A percentile compares a stretch with the other conserved stretches of the same genome.
phyloP scores from a whole-genome alignment of 2,113 vertebrate species.

The Neogobius melanostomus region DNA sequence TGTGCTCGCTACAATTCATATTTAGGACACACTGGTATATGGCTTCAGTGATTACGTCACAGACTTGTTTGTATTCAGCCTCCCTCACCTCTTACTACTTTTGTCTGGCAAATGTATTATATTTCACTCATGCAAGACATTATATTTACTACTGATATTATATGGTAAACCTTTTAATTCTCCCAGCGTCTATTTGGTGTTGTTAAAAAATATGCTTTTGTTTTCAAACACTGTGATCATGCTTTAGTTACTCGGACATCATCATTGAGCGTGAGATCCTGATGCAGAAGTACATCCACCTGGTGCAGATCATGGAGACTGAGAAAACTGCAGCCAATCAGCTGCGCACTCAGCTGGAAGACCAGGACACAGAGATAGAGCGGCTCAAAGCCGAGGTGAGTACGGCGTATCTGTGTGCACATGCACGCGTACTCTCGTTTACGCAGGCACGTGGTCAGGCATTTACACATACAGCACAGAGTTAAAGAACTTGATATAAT shows the following conservation, averaged over 20 bases:
- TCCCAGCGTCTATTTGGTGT: not conserved
- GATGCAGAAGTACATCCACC: constrained; percentile 98
- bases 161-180: not conserved
- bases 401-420: constrained; percentile 23
- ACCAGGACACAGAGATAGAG: constrained; percentile 96
- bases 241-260: constrained; percentile 89
- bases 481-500: constrained; percentile 18
- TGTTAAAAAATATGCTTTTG: not conserved
- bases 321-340: constrained; percentile 96
- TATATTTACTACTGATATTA: not conserved
- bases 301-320: constrained; percentile 95
- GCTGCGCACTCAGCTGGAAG: constrained; percentile 94
- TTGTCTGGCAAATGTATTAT: constrained; percentile 3
- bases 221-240: not conserved
- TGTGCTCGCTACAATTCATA: constrained; percentile 59
- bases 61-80: constrained; percentile 49
- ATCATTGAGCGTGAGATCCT: constrained; percentile 93
- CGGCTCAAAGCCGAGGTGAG: constrained; percentile 90
- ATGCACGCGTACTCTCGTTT: constrained; percentile 26
- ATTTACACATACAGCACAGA: constrained; percentile 11
- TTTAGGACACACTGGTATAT: constrained; percentile 62
- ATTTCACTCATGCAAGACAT: not conserved
- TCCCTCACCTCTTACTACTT: constrained; percentile 22
- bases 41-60: constrained; percentile 62
- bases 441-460: not conserved